Evolutionary conservation across 2,888 invertebrate species (phyloP).

Genomic region (Eucera pruinosa): DNA sequence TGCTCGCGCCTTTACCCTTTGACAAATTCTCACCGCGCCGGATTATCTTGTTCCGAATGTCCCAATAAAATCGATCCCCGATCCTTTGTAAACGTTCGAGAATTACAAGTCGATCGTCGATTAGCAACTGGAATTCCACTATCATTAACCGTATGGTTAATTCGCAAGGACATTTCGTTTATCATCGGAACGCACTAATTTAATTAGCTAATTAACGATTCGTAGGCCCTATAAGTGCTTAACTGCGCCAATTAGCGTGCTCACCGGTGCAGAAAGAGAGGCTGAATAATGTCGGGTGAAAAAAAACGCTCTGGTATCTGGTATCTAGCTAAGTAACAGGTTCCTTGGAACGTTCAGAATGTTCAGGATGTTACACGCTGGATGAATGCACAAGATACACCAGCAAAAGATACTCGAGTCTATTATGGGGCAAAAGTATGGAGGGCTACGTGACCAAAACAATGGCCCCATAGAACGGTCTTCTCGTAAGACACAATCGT

Average conservation of each 20-base stretch:
- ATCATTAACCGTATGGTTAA: too few relatives aligned
- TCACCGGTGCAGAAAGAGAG: slow-evolving; percentile 46
- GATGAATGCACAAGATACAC: slow-evolving; percentile 46
- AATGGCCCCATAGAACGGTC: slow-evolving; percentile 41
- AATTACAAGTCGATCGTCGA: slow-evolving; percentile 9
- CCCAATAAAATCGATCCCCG: background rate
- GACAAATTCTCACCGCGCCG: slow-evolving; percentile 36
- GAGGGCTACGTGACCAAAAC: slow-evolving; percentile 68
- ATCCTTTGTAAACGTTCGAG: background rate
- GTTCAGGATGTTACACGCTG: slow-evolving; percentile 34
- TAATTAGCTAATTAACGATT: slow-evolving; percentile 65
- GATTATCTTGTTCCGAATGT: slow-evolving; percentile 26
- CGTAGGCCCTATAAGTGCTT: slow-evolving; percentile 38
- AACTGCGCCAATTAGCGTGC: slow-evolving; percentile 62
- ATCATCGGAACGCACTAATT: slow-evolving; percentile 45
- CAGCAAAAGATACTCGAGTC: slow-evolving; percentile 32
- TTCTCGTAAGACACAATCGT: slow-evolving; percentile 23
- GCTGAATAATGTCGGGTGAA: slow-evolving; percentile 38
- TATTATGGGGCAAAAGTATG: slow-evolving; percentile 41
- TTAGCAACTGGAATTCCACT: too few relatives aligned
- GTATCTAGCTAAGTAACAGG: slow-evolving; percentile 52
- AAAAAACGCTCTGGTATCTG: slow-evolving; percentile 32
- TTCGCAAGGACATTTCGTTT: slow-evolving; percentile 20
- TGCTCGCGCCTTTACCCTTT: slow-evolving; percentile 18
- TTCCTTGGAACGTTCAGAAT: slow-evolving; percentile 47